These are phyloP conservation scores for Pontoporia blainvillei DNA, from an alignment of 2,113 vertebrate species.

Conservation along the genomic window DNA sequence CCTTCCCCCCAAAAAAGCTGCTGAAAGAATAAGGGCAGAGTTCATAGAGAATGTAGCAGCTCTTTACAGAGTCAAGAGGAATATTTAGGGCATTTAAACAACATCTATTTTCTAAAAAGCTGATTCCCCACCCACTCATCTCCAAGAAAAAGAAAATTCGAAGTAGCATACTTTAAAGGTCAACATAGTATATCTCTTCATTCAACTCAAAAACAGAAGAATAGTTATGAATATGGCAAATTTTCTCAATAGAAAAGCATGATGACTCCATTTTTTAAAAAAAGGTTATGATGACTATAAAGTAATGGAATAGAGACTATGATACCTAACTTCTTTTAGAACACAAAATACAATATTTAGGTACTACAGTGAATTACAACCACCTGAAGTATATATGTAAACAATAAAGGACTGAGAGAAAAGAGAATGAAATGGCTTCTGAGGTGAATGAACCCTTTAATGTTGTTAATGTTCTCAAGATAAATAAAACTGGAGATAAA, in stretches of 20 bases:
- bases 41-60: background rate
- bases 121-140: background rate
- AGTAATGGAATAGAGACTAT: background rate
- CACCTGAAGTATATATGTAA: background rate
- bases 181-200: background rate
- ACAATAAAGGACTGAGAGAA: background rate
- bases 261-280: background rate
- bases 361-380: background rate
- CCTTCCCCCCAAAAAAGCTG: background rate
- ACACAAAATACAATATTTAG: background rate
- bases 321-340: background rate
- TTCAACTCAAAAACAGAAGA: background rate
- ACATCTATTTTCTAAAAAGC: background rate
- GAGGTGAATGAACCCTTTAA: background rate
- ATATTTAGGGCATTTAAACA: background rate
- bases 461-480: background rate
- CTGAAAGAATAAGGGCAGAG: background rate
- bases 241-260: background rate
- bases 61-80: background rate
- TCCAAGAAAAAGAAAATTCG: background rate
- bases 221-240: background rate
- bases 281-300: background rate
- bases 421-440: background rate
- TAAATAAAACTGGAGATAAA: background rate
- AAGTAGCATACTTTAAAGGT: background rate